Conservation (phyloP, 1,140 invertebrate species). For the Drosophila baimaii region DNA sequence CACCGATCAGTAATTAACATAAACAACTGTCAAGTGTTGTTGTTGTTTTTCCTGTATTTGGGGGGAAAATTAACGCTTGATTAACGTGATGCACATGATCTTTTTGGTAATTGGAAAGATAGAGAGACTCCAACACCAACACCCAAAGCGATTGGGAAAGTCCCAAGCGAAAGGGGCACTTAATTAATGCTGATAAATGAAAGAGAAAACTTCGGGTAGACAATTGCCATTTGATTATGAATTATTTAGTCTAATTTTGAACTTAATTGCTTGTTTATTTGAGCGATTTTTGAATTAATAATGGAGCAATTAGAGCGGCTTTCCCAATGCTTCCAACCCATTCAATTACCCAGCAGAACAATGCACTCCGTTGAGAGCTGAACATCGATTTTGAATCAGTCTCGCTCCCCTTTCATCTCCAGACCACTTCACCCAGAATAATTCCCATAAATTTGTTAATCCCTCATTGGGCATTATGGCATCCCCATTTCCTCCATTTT, state of each 20-base stretch:
- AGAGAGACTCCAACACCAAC: background rate
- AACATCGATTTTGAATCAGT: constrained; percentile 25
- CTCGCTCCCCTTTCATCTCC: constrained; percentile 31
- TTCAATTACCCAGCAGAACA: constrained; percentile 25
- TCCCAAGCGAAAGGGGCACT: constrained; percentile 35
- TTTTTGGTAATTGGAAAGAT: constrained; percentile 48
- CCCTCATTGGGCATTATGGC: constrained; percentile 41
- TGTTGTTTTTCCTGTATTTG: constrained; percentile 50
- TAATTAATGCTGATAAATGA: constrained; percentile 35
- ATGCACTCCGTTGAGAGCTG: constrained; percentile 11
- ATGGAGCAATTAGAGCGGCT: constrained; percentile 5
- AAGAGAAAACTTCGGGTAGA: constrained; percentile 12
- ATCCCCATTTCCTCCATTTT: constrained; percentile 22
- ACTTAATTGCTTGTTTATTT: constrained; percentile 13
- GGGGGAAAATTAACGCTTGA: constrained; percentile 69
- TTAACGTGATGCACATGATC: constrained; percentile 64
- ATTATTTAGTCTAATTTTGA: constrained; percentile 26
- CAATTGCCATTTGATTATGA: constrained; percentile 42
- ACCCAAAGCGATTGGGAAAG: constrained; percentile 58
- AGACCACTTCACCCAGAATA: constrained; percentile 21
- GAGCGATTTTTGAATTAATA: constrained; percentile 15
- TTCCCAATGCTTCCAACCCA: background rate
- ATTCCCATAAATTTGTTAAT: constrained; percentile 49
- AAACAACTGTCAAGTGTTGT: constrained; percentile 69
- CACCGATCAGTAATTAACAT: constrained; percentile 64